phyloP scores from a whole-genome alignment of 1,140 invertebrate species.

The Heliconius melpomene region DNA sequence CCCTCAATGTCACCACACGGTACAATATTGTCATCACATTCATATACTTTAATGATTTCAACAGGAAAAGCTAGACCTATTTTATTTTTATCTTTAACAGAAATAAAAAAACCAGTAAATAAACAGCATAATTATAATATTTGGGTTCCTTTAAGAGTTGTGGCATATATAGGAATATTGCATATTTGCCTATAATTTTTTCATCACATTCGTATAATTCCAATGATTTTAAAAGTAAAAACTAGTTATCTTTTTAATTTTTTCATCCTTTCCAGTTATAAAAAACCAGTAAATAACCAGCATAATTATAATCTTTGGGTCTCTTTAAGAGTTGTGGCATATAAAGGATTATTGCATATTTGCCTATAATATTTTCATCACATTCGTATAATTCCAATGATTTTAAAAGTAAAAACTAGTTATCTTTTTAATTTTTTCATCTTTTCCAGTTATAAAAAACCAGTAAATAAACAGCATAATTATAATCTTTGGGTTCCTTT shows the following conservation, averaged over 20 bases:
- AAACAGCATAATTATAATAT: conserved; percentile 18
- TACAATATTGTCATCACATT: conserved; percentile 11
- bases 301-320: conserved; percentile 20
- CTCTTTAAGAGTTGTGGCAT: neutral
- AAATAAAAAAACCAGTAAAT: neutral
- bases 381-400: no score
- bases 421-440: no score
- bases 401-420: no score
- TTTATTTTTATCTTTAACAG: no score
- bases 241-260: no score
- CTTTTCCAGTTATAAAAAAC: no score
- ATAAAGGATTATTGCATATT: conserved; percentile 37
- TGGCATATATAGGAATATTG: conserved; percentile 29
- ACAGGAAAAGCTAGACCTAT: no score
- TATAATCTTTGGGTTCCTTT: conserved; percentile 9
- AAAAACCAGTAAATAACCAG: neutral
- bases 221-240: no score
- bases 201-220: no score
- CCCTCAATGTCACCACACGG: conserved; percentile 43
- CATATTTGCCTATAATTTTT: conserved; percentile 24
- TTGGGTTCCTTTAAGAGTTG: conserved; percentile 12
- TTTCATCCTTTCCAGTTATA: no score
- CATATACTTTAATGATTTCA: neutral
- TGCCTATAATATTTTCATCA: conserved; percentile 3
- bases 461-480: conserved; percentile 21